Evolutionary conservation across 2,797 vertebrate genomes (phyloP), one percentile per base, ranked within the genome.

Genomic region (Falco biarmicus): DNA sequence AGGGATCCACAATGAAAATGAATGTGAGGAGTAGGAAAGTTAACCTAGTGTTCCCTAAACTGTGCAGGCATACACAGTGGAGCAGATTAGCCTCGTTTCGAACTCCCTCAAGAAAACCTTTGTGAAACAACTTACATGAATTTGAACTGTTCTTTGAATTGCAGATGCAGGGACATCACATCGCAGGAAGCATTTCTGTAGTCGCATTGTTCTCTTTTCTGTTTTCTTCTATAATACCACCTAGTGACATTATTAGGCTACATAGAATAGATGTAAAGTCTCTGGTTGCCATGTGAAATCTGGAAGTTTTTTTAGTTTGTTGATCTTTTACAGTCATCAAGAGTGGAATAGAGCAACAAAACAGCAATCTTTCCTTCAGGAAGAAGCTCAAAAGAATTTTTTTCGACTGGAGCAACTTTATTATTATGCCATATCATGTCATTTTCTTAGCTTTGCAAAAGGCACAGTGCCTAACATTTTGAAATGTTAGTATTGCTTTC

Each of bases 211-310:
- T 95, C 60, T 70, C 56, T 61, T 80, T 87, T 86, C 86, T 94
- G 68, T 92, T 95, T 85, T 68, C 78, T 75, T 87, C 54, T 92
- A 0, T 70, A 88, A 29, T 28, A 15, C 76, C 87, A 84, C 71
- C 32, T 48, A 41, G 66, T 96, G 96, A 97, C 96, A 95, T 96
- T 97, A 96, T 95, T 93, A 97, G 94, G 93, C 93, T 96, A 61
- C 76, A 37, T 5, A 77, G 74, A 91, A 76, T 68, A 77, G 89
- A 93, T 81, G 71, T 84, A 74, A 94, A 84, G 81, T 87, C 84
- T 86, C 60, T 0, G 3, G 28, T 63, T 96, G 82, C 89, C 47
- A 9, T 68, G 76, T 73, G 90, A 84, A 95, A 91, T 90, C 47
- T 66, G 69, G 9, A 91, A 74, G 37, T 39, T 73, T 90, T 90